Evolutionary conservation across 53 echinoderm and acorn worm species (phyloP).

Genomic region (Patiria pectinifera): DNA sequence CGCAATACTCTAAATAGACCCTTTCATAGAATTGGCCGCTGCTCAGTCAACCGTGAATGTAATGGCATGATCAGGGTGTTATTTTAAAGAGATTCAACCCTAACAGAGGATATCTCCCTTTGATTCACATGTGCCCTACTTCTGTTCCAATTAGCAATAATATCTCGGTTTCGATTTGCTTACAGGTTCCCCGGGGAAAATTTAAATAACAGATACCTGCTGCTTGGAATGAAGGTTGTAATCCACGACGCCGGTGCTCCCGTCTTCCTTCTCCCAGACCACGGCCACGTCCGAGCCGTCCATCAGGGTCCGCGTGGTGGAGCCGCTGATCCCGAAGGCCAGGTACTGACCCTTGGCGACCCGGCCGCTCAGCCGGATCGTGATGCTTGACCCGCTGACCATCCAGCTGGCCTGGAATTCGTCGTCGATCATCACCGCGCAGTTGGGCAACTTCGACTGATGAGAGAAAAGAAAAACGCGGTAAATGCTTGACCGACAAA

Average conservation of each 20-base stretch:
- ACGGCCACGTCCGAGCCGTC: slow-evolving; percentile 77
- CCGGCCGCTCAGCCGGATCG: slow-evolving; percentile 58
- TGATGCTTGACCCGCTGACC: slow-evolving; percentile 29
- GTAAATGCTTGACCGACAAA: not conserved
- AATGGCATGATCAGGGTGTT: too few species aligned
- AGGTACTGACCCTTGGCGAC: slow-evolving; percentile 64
- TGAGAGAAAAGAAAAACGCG: not conserved
- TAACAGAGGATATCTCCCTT: too few species aligned
- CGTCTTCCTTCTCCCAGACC: slow-evolving; percentile 43
- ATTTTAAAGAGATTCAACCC: too few species aligned
- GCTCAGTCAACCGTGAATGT: too few species aligned
- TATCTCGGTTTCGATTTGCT: too few species aligned
- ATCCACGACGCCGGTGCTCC: slow-evolving; percentile 53
- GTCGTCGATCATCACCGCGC: slow-evolving; percentile 72
- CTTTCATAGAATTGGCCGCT: too few species aligned
- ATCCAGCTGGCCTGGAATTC: slow-evolving; percentile 84
- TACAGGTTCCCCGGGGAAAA: too few species aligned
- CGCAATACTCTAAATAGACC: too few species aligned
- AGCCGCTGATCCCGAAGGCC: slow-evolving; percentile 85
- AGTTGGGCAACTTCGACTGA: slow-evolving; percentile 61
- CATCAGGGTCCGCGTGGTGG: slow-evolving; percentile 69
- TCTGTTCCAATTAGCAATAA: too few species aligned
- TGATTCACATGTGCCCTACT: too few species aligned
- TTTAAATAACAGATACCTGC: slow-evolving; percentile 43
- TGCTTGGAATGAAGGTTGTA: slow-evolving; percentile 69